Evolutionary conservation across 1,140 invertebrate genomes (phyloP).

Genomic region (Galendromus occidentalis): DNA sequence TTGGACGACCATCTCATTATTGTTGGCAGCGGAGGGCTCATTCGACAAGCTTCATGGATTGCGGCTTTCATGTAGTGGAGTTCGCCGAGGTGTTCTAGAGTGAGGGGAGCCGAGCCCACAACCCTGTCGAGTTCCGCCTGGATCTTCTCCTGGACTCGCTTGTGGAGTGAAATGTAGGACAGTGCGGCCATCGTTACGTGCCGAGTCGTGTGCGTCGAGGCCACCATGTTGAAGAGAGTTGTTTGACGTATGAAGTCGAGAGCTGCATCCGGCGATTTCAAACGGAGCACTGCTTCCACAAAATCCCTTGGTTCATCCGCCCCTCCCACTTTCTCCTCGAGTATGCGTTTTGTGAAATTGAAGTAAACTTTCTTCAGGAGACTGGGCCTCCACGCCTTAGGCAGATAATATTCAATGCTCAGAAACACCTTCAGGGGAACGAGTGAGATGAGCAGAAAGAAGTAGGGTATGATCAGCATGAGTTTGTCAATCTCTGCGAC

Average conservation of each 20-base stretch:
- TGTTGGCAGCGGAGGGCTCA: neutral
- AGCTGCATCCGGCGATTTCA: neutral
- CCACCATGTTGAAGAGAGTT: neutral
- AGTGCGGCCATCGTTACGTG: neutral
- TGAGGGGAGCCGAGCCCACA: neutral
- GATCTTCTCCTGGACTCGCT: neutral
- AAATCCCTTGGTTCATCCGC: neutral
- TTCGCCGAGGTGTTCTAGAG: neutral
- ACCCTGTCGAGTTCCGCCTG: neutral
- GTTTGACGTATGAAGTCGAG: neutral
- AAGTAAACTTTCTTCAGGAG: neutral
- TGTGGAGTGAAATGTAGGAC: neutral
- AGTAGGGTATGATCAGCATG: too few relatives aligned
- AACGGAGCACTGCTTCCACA: neutral
- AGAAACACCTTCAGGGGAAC: neutral
- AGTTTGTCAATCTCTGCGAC: too few relatives aligned
- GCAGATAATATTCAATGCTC: neutral
- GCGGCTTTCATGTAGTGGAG: neutral
- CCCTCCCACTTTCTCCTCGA: neutral
- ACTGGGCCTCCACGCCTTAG: neutral
- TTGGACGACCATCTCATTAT: neutral
- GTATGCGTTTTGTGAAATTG: neutral
- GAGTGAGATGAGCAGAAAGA: too few relatives aligned
- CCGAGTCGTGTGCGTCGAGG: neutral
- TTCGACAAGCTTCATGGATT: neutral